Percentiles rank a stretch among this genome's conserved stretches.
These are phyloP conservation scores for Macrophya alboannulata DNA, from an alignment of 2,888 invertebrate species.

Conservation along the genomic window DNA sequence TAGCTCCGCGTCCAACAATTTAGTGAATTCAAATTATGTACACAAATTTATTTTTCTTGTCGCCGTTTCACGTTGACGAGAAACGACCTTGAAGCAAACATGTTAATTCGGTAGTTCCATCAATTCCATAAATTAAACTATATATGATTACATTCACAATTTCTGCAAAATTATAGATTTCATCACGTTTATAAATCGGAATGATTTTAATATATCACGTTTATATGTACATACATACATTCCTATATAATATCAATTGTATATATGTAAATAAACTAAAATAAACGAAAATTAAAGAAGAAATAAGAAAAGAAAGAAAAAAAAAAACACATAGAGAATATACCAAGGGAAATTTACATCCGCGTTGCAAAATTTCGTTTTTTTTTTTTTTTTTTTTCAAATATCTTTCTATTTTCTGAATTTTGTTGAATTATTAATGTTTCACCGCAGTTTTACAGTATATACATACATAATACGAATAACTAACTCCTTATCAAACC, in stretches of 20 bases:
- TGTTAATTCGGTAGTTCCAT: slow-evolving; percentile 3
- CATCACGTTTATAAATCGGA: background rate
- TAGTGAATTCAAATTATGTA: background rate
- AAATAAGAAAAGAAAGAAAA: background rate
- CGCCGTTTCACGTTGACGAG: background rate
- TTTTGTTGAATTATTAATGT: slow-evolving; percentile 34
- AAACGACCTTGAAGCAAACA: background rate
- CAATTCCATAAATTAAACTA: background rate
- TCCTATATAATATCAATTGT: too few relatives aligned
- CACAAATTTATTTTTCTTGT: background rate
- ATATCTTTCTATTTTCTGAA: background rate
- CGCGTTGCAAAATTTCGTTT: background rate
- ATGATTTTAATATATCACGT: background rate
- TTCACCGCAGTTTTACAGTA: background rate
- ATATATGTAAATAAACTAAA: background rate
- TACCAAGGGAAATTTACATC: background rate
- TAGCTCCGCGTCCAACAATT: background rate
- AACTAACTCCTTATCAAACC: slow-evolving; percentile 31
- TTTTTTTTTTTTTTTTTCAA: background rate
- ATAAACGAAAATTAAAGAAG: background rate
- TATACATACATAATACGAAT: background rate
- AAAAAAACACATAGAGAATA: background rate
- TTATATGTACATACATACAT: background rate
- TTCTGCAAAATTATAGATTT: background rate
- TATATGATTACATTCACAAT: background rate